A percentile compares a stretch with the other conserved stretches of the same genome.
Conservation (phyloP, 53 echinoderm and acorn worm species). For the Henricia sp. region DNA sequence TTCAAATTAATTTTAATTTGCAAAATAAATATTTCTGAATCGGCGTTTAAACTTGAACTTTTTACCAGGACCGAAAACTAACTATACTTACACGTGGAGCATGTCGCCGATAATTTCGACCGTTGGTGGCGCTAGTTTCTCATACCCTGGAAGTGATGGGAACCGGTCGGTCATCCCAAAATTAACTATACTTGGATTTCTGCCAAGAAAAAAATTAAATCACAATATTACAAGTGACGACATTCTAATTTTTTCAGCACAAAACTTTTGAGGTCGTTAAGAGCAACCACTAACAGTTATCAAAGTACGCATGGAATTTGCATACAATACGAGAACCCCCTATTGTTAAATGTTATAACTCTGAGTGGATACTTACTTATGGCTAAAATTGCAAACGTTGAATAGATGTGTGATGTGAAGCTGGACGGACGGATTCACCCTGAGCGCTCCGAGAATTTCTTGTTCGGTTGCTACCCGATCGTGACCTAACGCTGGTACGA, state of each 20-base stretch:
- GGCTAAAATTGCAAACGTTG: constrained; percentile 87
- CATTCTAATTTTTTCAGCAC: no score
- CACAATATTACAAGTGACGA: no score
- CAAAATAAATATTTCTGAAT: background rate
- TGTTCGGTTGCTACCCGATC: constrained; percentile 76
- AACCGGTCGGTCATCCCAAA: constrained; percentile 87
- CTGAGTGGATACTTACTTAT: constrained; percentile 57
- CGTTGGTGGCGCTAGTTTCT: constrained; percentile 81
- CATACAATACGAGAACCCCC: no score
- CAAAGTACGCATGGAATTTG: no score
- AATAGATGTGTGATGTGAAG: constrained; percentile 84
- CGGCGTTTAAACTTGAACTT: background rate
- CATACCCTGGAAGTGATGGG: constrained; percentile 82
- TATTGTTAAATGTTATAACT: no score
- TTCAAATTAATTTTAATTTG: background rate
- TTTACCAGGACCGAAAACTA: background rate
- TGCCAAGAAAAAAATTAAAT: constrained; percentile 22
- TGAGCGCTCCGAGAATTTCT: constrained; percentile 78
- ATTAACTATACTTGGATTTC: constrained; percentile 88
- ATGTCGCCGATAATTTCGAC: constrained; percentile 89
- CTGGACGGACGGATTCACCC: constrained; percentile 63
- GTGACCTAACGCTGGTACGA: constrained; percentile 85
- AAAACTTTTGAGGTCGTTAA: no score
- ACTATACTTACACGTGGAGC: constrained; percentile 80
- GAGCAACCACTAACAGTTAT: no score